A percentile compares a stretch with the other conserved stretches of the same genome.
These are phyloP conservation scores for Rhyacichthys aspro DNA, from an alignment of 2,797 vertebrate genomes.

Conservation along the genomic window DNA sequence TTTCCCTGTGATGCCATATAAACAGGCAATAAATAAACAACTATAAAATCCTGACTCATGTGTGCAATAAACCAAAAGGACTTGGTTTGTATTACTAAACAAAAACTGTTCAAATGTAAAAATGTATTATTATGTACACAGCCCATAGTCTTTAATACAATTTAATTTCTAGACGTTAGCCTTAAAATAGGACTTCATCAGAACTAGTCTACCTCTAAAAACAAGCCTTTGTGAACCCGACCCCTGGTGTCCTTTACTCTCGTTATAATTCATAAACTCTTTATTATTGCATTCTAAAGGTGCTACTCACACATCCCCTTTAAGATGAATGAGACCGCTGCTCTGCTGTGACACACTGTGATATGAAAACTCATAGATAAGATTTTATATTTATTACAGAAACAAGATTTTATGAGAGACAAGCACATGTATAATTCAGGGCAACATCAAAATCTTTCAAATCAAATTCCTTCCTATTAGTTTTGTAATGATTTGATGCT, in stretches of 20 bases:
- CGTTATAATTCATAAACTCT: slow-evolving; percentile 5
- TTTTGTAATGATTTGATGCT: slow-evolving; percentile 47
- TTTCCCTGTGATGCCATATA: too few species aligned
- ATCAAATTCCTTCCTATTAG: slow-evolving; percentile 41
- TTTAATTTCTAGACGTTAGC: too few species aligned
- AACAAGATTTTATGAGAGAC: slow-evolving; percentile 24
- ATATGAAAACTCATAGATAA: slow-evolving; percentile 30
- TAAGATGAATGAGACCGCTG: slow-evolving; percentile 49
- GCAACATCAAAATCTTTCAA: slow-evolving; percentile 31
- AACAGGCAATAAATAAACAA: too few species aligned
- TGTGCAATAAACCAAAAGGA: too few species aligned
- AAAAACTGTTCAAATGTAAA: too few species aligned
- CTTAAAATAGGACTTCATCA: neutral
- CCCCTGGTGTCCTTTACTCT: slow-evolving; percentile 44
- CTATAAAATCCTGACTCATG: too few species aligned
- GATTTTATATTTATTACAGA: slow-evolving; percentile 23
- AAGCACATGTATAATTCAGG: slow-evolving; percentile 15
- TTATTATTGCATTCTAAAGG: slow-evolving; percentile 26
- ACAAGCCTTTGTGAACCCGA: neutral
- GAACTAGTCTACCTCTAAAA: neutral
- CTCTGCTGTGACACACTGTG: slow-evolving; percentile 27
- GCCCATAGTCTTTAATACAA: too few species aligned
- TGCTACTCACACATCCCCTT: slow-evolving; percentile 29
- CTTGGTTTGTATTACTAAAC: too few species aligned
- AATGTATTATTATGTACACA: too few species aligned